Conservation (phyloP, 2,888 invertebrate genomes). For the Rhyacophila evoluta region DNA sequence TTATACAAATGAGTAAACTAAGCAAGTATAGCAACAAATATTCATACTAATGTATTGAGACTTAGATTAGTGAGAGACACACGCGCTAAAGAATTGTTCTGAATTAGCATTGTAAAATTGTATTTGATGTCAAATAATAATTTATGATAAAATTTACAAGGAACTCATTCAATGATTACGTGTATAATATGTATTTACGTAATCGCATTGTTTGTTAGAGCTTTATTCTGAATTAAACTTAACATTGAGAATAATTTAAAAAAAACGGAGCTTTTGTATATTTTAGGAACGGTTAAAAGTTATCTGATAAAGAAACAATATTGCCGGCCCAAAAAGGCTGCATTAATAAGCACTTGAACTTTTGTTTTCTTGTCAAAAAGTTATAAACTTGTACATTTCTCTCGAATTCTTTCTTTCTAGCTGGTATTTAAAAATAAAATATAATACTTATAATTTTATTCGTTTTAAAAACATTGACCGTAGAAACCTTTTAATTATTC, state of each 20-base stretch:
- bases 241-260: background rate
- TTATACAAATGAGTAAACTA: no score
- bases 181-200: no score
- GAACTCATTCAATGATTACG: no score
- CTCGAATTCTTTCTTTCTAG: background rate
- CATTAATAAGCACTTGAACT: background rate
- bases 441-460: background rate
- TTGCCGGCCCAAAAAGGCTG: background rate
- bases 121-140: no score
- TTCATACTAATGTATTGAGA: no score
- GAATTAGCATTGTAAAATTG: no score
- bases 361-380: background rate
- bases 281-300: background rate
- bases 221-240: no score
- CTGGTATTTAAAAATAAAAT: background rate
- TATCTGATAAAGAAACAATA: slow-evolving; percentile 3
- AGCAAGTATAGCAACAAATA: no score
- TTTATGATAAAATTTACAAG: no score
- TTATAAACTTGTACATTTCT: background rate
- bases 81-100: no score
- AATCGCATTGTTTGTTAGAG: no score
- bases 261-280: background rate
- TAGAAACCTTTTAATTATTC: background rate
- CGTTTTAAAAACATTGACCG: background rate
- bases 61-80: no score